Evolutionary conservation across 2,888 invertebrate species (phyloP).

Genomic region (Drosophila histrio): DNA sequence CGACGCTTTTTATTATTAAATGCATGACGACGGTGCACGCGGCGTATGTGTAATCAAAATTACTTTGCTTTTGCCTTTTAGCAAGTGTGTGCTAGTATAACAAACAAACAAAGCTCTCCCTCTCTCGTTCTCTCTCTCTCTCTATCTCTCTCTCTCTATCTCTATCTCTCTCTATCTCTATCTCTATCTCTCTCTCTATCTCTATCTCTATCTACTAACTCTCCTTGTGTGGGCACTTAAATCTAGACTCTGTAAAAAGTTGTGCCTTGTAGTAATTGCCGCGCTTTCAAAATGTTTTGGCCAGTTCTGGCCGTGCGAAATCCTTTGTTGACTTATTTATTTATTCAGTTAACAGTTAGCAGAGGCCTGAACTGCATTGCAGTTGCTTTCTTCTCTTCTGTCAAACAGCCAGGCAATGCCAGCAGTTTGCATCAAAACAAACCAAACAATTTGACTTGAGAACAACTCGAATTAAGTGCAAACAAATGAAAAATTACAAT

Average conservation of each 20-base stretch:
- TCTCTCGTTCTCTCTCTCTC: background rate
- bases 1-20: no score
- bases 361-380: conserved; percentile 7
- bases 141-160: background rate
- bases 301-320: conserved; percentile 21
- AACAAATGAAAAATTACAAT: conserved; percentile 2
- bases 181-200: background rate
- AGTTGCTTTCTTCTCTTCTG: background rate
- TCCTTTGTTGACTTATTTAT: conserved; percentile 28
- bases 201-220: background rate
- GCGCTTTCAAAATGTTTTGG: conserved; percentile 30
- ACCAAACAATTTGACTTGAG: conserved; percentile 6
- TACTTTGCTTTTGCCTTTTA: conserved; percentile 12
- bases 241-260: conserved; percentile 24
- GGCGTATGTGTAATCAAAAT: conserved; percentile 51
- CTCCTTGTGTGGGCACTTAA: background rate
- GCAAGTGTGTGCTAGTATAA: conserved; percentile 1
- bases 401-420: background rate
- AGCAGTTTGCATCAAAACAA: background rate
- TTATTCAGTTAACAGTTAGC: conserved; percentile 39
- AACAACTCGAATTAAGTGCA: conserved; percentile 11
- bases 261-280: conserved; percentile 51
- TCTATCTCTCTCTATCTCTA: background rate
- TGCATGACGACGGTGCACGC: conserved; percentile 14
- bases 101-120: conserved; percentile 7